Conservation (phyloP, 2,797 vertebrate genomes). For the Helarctos malayanus region DNA sequence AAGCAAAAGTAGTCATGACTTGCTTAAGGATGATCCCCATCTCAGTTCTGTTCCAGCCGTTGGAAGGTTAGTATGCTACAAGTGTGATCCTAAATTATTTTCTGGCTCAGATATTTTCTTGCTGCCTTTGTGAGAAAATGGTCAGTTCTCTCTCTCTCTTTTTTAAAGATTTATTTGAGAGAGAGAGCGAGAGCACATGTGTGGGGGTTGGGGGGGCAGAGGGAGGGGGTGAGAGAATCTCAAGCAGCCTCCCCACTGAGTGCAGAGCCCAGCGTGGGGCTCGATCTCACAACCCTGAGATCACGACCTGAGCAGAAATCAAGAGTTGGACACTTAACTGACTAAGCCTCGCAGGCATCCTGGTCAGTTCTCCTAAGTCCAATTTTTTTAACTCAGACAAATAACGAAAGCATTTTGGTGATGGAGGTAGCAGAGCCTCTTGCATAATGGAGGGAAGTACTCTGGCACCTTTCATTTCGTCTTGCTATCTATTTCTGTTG, state of each 20-base stretch:
- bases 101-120: slow-evolving; percentile 13
- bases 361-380: neutral
- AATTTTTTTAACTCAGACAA: neutral
- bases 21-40: slow-evolving; percentile 96
- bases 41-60: slow-evolving; percentile 96
- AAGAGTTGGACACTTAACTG: neutral
- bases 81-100: neutral
- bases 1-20: slow-evolving; percentile 99
- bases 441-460: neutral
- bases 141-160: neutral
- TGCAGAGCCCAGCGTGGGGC: neutral
- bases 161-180: neutral
- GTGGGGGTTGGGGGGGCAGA: neutral
- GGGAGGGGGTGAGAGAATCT: neutral
- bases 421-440: neutral
- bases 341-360: neutral
- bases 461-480: neutral
- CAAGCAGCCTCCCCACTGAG: neutral
- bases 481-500: neutral
- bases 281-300: neutral
- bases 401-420: slow-evolving; percentile 23
- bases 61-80: slow-evolving; percentile 91
- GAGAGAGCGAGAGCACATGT: neutral
- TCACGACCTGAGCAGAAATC: neutral
- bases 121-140: slow-evolving; percentile 18